A percentile compares a stretch with the other conserved stretches of the same genome.
These are phyloP conservation scores for Metallyticus violacea DNA, from an alignment of 2,888 invertebrate genomes.

Conservation along the genomic window DNA sequence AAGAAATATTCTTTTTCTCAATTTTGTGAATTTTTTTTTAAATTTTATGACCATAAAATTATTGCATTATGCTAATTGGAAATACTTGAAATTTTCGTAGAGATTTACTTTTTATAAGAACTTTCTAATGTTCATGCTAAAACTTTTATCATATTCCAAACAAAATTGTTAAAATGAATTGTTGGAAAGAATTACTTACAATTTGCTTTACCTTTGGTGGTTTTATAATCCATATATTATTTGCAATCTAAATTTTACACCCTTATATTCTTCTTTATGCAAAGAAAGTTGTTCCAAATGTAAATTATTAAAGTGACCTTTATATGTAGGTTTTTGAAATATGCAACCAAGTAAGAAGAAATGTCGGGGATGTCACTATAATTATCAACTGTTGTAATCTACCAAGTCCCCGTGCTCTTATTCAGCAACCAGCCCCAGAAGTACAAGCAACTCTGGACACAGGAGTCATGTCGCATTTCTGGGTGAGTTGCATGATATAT, in stretches of 20 bases:
- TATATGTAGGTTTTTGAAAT: slow-evolving; percentile 41
- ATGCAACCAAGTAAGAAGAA: slow-evolving; percentile 37
- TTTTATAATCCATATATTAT: too few species aligned
- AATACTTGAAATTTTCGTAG: too few species aligned
- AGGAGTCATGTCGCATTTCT: slow-evolving; percentile 61
- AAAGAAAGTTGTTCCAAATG: not conserved
- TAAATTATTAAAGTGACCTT: not conserved
- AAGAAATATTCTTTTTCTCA: too few species aligned
- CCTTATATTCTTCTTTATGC: not conserved
- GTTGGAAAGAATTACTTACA: too few species aligned
- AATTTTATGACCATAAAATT: too few species aligned
- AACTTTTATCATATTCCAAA: too few species aligned
- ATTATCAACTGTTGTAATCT: slow-evolving; percentile 62
- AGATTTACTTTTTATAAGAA: too few species aligned
- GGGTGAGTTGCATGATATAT: slow-evolving; percentile 57
- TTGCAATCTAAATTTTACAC: not conserved
- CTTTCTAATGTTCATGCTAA: too few species aligned
- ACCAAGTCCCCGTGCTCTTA: slow-evolving; percentile 57
- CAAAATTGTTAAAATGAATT: too few species aligned
- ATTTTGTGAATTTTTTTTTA: too few species aligned
- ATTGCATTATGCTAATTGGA: too few species aligned
- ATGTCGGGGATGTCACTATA: slow-evolving; percentile 59
- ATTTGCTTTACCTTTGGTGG: too few species aligned
- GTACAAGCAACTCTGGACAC: slow-evolving; percentile 57
- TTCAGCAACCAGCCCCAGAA: slow-evolving; percentile 51